Conservation (phyloP, 2,113 vertebrate species). For the Platysternon megacephalum region DNA sequence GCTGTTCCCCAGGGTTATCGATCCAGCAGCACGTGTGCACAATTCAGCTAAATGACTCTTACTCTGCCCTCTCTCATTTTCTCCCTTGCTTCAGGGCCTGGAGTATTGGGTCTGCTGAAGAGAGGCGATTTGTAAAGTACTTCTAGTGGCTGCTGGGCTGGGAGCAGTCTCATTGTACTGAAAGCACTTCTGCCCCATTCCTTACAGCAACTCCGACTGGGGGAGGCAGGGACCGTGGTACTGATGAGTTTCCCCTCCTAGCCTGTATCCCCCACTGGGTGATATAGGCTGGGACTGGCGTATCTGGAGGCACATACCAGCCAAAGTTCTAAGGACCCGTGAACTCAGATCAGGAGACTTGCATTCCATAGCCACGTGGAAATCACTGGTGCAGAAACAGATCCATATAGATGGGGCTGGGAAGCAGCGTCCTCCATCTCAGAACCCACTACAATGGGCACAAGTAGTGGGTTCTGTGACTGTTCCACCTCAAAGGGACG, state of each 20-base stretch:
- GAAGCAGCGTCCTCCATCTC: neutral
- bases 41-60: too few relatives aligned
- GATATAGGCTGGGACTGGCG: too few relatives aligned
- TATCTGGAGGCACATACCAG: too few relatives aligned
- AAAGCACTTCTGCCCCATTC: neutral
- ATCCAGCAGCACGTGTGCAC: too few relatives aligned
- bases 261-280: neutral
- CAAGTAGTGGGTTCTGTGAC: neutral
- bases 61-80: too few relatives aligned
- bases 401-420: neutral
- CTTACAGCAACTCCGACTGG: neutral
- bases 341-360: neutral
- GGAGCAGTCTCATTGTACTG: neutral
- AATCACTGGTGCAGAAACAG: neutral
- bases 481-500: neutral
- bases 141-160: neutral
- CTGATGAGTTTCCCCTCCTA: neutral
- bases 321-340: neutral
- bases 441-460: too few relatives aligned
- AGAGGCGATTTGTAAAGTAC: neutral
- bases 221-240: neutral
- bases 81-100: conserved; percentile 42
- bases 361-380: neutral
- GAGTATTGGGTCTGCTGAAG: neutral
- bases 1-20: neutral